phyloP scores from a whole-genome alignment of 2,113 vertebrate species.

The Ceyx margarethae region DNA sequence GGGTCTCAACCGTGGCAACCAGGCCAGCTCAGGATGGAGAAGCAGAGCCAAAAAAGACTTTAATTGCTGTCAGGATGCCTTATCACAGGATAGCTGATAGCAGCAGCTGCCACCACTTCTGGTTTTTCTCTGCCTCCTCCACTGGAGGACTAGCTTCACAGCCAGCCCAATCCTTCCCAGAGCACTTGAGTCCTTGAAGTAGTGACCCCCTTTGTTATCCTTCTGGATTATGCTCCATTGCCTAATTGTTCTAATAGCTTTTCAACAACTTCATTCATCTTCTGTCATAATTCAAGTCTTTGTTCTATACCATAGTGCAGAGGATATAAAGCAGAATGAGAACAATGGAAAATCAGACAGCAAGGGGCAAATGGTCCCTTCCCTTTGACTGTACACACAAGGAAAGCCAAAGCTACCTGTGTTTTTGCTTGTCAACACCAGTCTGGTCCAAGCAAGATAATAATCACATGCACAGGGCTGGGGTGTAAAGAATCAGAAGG shows the following conservation, averaged over 20 bases:
- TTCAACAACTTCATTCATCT: background rate
- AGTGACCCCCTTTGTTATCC: background rate
- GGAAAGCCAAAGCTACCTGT: background rate
- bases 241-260: background rate
- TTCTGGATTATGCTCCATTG: background rate
- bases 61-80: background rate
- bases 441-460: background rate
- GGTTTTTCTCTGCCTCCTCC: background rate
- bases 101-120: background rate
- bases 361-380: background rate
- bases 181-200: rapidly evolving
- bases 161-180: background rate
- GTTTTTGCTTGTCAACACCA: background rate
- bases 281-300: background rate
- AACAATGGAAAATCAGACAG: background rate
- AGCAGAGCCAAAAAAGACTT: background rate
- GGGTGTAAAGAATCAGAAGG: background rate
- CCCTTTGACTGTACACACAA: background rate
- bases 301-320: background rate
- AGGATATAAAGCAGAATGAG: background rate
- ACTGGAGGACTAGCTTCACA: background rate
- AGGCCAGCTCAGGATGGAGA: background rate
- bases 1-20: too few species aligned
- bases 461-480: background rate
- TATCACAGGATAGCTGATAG: background rate